These are phyloP conservation scores for Pygoscelis adeliae DNA, from an alignment of 2,113 vertebrate genomes.

Conservation along the genomic window DNA sequence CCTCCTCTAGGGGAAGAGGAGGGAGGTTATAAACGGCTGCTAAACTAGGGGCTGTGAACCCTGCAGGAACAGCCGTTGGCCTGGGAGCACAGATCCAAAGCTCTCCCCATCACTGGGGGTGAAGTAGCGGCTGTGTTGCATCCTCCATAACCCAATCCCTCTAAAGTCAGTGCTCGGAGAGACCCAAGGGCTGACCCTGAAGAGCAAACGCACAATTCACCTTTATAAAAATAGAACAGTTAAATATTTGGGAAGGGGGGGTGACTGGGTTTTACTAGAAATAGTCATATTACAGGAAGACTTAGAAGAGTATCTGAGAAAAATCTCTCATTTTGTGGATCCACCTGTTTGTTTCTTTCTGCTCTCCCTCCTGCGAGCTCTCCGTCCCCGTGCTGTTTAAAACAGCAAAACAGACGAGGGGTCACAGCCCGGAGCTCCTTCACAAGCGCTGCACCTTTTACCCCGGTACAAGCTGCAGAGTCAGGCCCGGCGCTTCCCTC, in stretches of 20 bases:
- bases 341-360: not conserved
- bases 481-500: not conserved
- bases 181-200: not conserved
- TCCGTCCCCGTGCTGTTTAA: not conserved
- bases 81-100: not conserved
- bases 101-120: not conserved
- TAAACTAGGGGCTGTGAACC: not conserved
- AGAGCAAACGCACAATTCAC: not conserved
- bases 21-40: not conserved
- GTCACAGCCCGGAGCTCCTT: not conserved
- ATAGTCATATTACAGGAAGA: no score
- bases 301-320: not conserved
- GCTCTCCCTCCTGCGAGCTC: not conserved
- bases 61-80: not conserved
- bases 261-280: no score
- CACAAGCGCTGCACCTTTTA: not conserved
- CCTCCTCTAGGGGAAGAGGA: not conserved
- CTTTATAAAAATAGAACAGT: not conserved
- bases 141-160: not conserved
- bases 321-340: not conserved
- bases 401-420: not conserved
- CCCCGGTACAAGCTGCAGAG: no score
- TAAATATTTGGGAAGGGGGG: not conserved
- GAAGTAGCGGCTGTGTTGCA: accelerated
- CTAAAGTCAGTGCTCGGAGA: not conserved